Base-by-base conservation (phyloP, 30 jellyfish, hydroid and myxozoan species). In the Clytia hemisphaerica region DNA sequence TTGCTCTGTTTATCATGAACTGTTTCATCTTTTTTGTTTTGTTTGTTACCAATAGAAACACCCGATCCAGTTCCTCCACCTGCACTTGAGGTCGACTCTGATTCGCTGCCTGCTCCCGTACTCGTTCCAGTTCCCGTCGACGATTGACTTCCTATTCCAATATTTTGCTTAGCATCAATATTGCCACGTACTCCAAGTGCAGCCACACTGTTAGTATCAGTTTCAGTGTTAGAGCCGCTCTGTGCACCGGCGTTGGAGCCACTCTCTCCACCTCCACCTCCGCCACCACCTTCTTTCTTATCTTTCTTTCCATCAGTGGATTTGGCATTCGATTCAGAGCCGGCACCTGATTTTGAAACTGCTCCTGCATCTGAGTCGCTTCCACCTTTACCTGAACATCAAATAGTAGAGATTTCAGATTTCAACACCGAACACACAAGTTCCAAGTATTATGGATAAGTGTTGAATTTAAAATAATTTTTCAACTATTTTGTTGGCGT, bases 181-280 rank as follows among this genome's bases (percentile, higher is more conserved):
- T 71, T 77, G 50, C 73, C 46, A 55, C 72, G 71, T 4, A 83
- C 84, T 31, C 95, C 95, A 88, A 85, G 73, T 1, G 95, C 85
- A 2, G 95, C 77, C 64, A 77, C 95, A 6, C 93, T 85, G 64
- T 80, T 79, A 24, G 95, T 77, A 7, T 84, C 19, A 27, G 95
- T 85, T 69, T 85, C 95, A 0, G 95, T 77, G 26, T 61, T 77
- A 18, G 95, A 85, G 9, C 93, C 93, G 34, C 93, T 79, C 53
- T 79, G 58, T 15, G 93, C 33, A 12, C 76, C 76, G 37, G 69
- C 70, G 33, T 69, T 70, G 6, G 84, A 67, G 5, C 93, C 93
- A 12, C 93, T 63, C n/a, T 79, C 54, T 24, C 95, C 95, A 30
- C 46, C 71, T 58, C 75, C 26, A 19, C 33, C 16, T 10, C 49